phyloP scores from a whole-genome alignment of 2,113 vertebrate genomes.

The Poicephalus meyeri region DNA sequence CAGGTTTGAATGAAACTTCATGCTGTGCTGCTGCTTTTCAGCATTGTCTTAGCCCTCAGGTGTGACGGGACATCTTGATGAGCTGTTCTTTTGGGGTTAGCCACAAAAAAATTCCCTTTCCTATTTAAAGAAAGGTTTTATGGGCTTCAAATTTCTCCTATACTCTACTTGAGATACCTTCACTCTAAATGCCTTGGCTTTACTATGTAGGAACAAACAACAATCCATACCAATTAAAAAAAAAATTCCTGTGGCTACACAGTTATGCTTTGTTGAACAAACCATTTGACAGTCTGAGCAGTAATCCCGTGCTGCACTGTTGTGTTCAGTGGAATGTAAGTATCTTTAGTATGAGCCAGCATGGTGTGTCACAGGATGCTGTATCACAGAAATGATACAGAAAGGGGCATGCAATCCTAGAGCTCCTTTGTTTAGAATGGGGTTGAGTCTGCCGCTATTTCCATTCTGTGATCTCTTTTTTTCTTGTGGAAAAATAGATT shows the following conservation, averaged over 20 bases:
- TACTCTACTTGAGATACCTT: background rate
- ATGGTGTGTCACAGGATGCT: background rate
- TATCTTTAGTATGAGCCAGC: background rate
- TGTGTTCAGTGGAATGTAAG: background rate
- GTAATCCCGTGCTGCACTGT: background rate
- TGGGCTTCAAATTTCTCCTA: background rate
- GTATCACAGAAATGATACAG: background rate
- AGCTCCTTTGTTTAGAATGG: background rate
- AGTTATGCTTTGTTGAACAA: background rate
- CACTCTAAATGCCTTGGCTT: background rate
- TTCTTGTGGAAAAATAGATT: background rate
- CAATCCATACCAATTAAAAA: background rate
- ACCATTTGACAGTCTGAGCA: background rate
- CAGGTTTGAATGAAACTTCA: background rate
- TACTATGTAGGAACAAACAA: background rate
- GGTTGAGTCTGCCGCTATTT: background rate
- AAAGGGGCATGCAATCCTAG: background rate
- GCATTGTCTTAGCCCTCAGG: background rate
- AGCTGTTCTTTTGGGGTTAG: background rate
- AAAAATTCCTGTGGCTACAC: background rate
- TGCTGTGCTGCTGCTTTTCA: background rate
- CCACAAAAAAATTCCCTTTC: background rate
- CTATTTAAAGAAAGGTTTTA: background rate
- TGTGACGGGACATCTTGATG: background rate
- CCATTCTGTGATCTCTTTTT: background rate